Evolutionary conservation across 2,797 vertebrate genomes (phyloP), one percentile per base, ranked within the genome.

Genomic region (Rhinophrynus dorsalis): DNA sequence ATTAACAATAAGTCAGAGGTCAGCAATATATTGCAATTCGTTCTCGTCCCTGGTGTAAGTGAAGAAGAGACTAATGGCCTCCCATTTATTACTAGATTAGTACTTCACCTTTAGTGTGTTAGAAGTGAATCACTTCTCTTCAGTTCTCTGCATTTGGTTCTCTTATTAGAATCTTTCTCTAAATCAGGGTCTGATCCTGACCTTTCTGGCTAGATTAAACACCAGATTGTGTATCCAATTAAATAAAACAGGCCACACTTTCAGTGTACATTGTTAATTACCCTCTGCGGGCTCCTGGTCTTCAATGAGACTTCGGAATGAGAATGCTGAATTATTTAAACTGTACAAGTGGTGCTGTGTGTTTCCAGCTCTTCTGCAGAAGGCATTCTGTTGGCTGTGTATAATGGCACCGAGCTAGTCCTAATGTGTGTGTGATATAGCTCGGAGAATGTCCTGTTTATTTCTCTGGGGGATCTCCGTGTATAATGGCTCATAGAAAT

Each of bases 231-330:
- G 45, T 42, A 58, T 40, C 44, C 54, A 72, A 72, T 72, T 72
- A 66, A 66, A 59, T 20, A 42, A 42, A 72, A 38, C 52, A 33
- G 54, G 45, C n/a, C 37, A n/a, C 26, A 30, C 44, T 65, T 65
- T 65, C 44, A 56, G 55, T 67, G 66, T 58, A 64, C 60, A 37
- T 54, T 68, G 44, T n/a, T 42, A 67, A 60, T 71, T 68, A 58
- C 70, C 67, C 62, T 42, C 27, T 15, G 4, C 1, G 9, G 38
- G 9, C 29, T 38, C 23, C 40, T 35, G 0, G 3, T 17, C 70
- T 0, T 32, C 23, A 17, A 20, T 11, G 1, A 5, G 13, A 61
- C 21, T 13, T 66, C 37, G 1, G 10, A 77, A 13, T 2, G 1
- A 37, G 61, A 15, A 6, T 50, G 24, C 13, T 72, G 44, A 10